These are phyloP conservation scores for Cirrhinus molitorella DNA, from an alignment of 2,797 vertebrate species.

Conservation along the genomic window DNA sequence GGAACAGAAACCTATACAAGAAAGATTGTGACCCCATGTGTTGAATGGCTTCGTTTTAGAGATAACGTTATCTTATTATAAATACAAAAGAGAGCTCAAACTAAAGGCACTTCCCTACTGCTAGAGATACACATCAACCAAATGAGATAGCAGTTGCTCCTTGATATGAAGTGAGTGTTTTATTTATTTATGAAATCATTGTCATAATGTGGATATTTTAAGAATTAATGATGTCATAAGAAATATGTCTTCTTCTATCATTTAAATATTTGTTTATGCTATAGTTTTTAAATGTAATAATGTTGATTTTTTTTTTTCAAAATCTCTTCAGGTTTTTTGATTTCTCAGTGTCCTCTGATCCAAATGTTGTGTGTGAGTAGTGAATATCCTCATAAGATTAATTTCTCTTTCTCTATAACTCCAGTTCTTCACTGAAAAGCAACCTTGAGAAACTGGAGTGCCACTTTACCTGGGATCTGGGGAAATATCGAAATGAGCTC, in stretches of 20 bases:
- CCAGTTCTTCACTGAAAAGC: slow-evolving; percentile 2
- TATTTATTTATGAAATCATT: neutral
- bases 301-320: no score
- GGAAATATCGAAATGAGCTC: neutral
- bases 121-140: no score
- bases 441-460: slow-evolving; percentile 5
- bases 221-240: neutral
- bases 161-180: neutral
- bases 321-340: no score
- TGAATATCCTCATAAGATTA: neutral
- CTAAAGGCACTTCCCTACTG: no score
- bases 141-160: no score
- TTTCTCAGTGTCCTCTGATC: neutral
- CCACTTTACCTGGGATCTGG: slow-evolving; percentile 35
- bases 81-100: no score
- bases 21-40: no score
- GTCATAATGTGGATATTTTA: neutral
- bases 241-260: neutral
- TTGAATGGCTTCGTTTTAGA: no score
- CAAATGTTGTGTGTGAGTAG: neutral
- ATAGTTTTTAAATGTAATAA: neutral
- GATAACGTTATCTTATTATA: no score
- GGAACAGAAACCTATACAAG: neutral
- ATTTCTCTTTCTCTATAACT: neutral
- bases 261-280: neutral